phyloP scores from a whole-genome alignment of 2,113 vertebrate genomes.

The Prietella phreatophila region DNA sequence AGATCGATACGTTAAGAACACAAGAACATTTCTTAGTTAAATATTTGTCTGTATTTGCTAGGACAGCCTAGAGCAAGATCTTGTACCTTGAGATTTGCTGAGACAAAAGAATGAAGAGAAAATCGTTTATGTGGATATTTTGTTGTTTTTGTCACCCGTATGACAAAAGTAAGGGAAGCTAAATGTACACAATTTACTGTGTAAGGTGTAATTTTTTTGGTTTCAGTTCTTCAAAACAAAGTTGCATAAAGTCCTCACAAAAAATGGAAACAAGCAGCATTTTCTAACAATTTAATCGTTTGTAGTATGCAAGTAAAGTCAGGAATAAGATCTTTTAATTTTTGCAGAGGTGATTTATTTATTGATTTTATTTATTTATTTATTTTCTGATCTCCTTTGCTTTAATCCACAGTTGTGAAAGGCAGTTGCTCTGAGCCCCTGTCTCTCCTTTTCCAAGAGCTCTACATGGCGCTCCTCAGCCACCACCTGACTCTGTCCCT shows the following conservation, averaged over 20 bases:
- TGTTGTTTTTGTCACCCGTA: too few relatives aligned
- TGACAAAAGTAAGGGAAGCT: too few relatives aligned
- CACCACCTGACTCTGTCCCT: slow-evolving; percentile 72
- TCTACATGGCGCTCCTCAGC: slow-evolving; percentile 81
- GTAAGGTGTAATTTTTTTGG: too few relatives aligned
- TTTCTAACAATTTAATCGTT: background rate
- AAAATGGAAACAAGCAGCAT: background rate
- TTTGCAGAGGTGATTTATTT: background rate
- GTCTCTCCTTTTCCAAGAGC: slow-evolving; percentile 32
- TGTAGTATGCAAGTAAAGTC: background rate
- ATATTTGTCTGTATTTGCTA: too few relatives aligned
- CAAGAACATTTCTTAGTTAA: too few relatives aligned
- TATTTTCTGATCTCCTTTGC: background rate
- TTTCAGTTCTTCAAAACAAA: too few relatives aligned
- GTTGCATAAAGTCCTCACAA: background rate
- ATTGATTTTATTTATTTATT: background rate
- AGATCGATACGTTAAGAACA: too few relatives aligned
- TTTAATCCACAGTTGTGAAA: slow-evolving; percentile 54
- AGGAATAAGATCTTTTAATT: background rate
- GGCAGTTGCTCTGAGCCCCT: slow-evolving; percentile 38
- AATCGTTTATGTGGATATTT: too few relatives aligned
- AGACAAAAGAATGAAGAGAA: too few relatives aligned
- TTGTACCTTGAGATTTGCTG: too few relatives aligned
- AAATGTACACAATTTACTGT: too few relatives aligned
- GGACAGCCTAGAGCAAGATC: too few relatives aligned